Evolutionary conservation across 2,113 vertebrate species (phyloP).

Genomic region (Acanthisitta chloris): DNA sequence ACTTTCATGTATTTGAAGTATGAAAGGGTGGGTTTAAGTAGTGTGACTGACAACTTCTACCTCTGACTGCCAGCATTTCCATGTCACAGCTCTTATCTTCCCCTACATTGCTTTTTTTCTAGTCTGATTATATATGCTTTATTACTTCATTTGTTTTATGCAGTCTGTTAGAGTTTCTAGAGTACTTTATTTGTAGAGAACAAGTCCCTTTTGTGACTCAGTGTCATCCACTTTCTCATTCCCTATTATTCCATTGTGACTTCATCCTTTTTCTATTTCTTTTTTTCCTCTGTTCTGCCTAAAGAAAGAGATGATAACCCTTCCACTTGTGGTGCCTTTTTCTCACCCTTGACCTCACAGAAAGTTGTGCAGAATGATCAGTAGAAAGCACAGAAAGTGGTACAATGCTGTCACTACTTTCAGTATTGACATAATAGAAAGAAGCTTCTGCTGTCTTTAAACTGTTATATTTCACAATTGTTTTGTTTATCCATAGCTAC

Average conservation of each 20-base stretch:
- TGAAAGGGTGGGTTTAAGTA: constrained; percentile 34
- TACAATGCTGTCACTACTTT: neutral
- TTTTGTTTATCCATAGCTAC: constrained; percentile 12
- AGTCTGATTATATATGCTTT: neutral
- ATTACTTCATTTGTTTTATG: constrained; percentile 8
- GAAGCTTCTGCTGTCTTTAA: constrained; percentile 1
- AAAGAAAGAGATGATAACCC: neutral
- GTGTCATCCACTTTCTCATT: constrained; percentile 18
- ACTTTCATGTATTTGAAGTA: constrained; percentile 25
- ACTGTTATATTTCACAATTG: neutral
- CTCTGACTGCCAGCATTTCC: constrained; percentile 33
- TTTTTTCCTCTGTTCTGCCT: neutral
- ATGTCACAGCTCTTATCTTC: constrained; percentile 18
- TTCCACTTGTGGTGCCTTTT: neutral
- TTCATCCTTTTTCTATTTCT: neutral
- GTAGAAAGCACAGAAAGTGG: neutral
- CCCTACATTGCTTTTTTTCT: neutral
- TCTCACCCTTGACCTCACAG: neutral
- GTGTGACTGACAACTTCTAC: constrained; percentile 36
- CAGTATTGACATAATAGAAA: constrained; percentile 1
- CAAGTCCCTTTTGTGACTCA: constrained; percentile 19
- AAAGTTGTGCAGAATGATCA: neutral
- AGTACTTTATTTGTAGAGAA: constrained; percentile 32
- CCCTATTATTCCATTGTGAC: constrained; percentile 10
- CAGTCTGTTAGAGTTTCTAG: neutral